Evolutionary conservation across 2,113 vertebrate species (phyloP), one percentile per base, ranked within the genome.

Genomic region (Entosphenus tridentatus): DNA sequence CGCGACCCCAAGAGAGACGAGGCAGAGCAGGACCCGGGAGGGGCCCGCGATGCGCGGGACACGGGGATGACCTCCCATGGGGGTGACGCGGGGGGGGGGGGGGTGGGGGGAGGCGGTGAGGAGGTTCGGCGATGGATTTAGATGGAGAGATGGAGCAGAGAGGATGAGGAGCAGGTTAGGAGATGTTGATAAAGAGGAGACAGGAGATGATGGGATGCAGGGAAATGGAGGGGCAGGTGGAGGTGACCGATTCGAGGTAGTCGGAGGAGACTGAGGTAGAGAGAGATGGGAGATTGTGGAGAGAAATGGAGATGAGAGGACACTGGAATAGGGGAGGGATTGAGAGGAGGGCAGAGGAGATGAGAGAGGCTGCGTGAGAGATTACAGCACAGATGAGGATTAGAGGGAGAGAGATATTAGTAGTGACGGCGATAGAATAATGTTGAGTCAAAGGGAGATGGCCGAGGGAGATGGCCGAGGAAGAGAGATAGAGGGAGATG

Each of bases 1-100:
- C 80, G 73, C 84, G 76, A 81, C 84, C 80, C 83, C 79, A 76
- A 59, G 78, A 78, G 69, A 74, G 72, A 73, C 76, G 73, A 57
- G 80, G 77, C 77, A 69, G 68, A 11, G 69, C 57, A 57, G 72
- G 69, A 70, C 56, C 1, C 70, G 71, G 14, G 68, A 18, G 16
- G 13, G 8, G 14, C 57, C 57, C 56, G n/a, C 71, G 68, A 14
- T 62, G 18, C 17, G 57, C 3, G 56, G 56, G 72, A 56, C 71
- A 57, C 65, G 55, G 58, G 69, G 16, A 10, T 55, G 14, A 56
- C 21, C 39, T 11, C 18, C 14, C 9, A 9, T 11, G n/a, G 55
- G 56, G 65, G 16, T 58, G 16, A 57, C 69, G 58, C 13, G 8
- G 58, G 58, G 2, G 58, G 58, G 58, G 2, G 58, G 58, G 16